Conservation (phyloP, 2,113 vertebrate species). For the Oreotrochilus melanogaster region DNA sequence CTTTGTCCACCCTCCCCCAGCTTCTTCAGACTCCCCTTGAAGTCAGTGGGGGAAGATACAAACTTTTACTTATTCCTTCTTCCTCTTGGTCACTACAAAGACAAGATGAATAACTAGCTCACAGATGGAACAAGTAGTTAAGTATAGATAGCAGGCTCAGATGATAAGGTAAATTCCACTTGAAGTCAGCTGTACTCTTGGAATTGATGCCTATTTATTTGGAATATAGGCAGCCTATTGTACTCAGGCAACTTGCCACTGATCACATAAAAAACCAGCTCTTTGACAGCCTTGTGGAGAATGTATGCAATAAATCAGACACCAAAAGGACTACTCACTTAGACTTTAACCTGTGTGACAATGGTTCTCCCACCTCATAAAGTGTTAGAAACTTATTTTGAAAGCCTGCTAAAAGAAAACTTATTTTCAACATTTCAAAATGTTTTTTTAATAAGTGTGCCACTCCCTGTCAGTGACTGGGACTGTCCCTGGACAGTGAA, state of each 20-base stretch:
- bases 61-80: neutral
- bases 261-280: neutral
- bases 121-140: neutral
- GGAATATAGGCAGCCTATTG: neutral
- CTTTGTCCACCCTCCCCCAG: accelerated
- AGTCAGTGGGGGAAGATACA: neutral
- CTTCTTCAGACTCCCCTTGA: neutral
- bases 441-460: neutral
- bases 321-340: neutral
- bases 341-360: neutral
- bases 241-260: neutral
- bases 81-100: neutral
- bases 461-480: neutral
- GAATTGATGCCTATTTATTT: neutral
- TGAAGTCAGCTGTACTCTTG: neutral
- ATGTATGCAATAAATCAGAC: neutral
- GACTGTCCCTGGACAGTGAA: neutral
- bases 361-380: neutral
- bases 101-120: neutral
- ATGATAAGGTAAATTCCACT: neutral
- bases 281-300: accelerated
- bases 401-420: neutral
- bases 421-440: neutral
- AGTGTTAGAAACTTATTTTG: neutral
- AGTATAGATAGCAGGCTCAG: neutral